Conservation (phyloP, 2,888 invertebrate genomes). For the Stomorhina lunata region DNA sequence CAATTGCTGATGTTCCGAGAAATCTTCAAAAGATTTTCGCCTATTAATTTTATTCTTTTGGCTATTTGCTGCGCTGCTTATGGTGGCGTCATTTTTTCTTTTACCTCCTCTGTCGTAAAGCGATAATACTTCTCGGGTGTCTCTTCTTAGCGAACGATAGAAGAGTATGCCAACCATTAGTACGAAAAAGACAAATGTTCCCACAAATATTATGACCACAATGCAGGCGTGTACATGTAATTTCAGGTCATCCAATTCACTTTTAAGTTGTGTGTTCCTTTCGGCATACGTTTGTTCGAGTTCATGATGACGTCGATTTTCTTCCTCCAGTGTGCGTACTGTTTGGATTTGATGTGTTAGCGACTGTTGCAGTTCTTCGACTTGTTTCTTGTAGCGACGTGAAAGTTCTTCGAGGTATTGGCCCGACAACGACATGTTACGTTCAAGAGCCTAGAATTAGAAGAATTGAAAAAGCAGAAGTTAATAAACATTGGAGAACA, state of each 20-base stretch:
- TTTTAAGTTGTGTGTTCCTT: constrained; percentile 85
- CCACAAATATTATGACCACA: constrained; percentile 76
- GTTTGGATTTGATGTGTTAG: constrained; percentile 92
- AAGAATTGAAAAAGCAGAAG: constrained; percentile 9
- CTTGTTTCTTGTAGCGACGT: constrained; percentile 96
- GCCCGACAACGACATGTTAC: constrained; percentile 97
- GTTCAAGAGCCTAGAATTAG: constrained; percentile 88
- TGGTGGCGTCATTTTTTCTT: constrained; percentile 32
- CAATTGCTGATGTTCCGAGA: constrained; percentile 75
- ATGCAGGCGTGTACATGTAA: constrained; percentile 81
- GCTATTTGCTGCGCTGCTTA: constrained; percentile 27
- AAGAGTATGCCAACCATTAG: constrained; percentile 75
- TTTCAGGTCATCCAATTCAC: constrained; percentile 84
- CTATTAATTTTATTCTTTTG: constrained; percentile 78
- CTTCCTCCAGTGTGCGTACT: constrained; percentile 86
- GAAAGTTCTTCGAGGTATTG: constrained; percentile 98
- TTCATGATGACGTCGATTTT: constrained; percentile 85
- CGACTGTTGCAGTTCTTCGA: constrained; percentile 94
- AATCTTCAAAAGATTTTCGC: constrained; percentile 85
- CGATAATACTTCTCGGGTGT: constrained; percentile 71
- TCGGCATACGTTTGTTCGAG: constrained; percentile 90
- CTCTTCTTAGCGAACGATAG: constrained; percentile 75
- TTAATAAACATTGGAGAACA: constrained; percentile 15
- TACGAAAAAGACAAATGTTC: constrained; percentile 76
- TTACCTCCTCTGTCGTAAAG: constrained; percentile 47